Base-by-base conservation (phyloP, 2,888 invertebrate genomes). In the Dyspetes luteomarginatus region DNA sequence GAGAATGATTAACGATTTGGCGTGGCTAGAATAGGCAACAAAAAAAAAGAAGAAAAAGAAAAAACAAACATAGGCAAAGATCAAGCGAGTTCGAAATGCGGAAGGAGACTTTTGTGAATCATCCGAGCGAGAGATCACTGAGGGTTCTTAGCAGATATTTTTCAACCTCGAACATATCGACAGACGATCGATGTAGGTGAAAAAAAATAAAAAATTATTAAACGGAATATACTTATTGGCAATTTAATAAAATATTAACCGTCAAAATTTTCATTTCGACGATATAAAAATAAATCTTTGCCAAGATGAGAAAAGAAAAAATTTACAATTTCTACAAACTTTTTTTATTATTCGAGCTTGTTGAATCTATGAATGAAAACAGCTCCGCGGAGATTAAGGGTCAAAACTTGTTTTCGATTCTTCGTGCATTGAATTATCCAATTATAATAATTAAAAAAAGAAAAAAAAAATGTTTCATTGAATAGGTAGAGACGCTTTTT, bases 311-410 rank as follows among this genome's bases (percentile, higher is more conserved):
- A 24, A 24, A 36, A 64, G 28, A 69, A 80, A 67, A 76, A 71
- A 80, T 52, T 60, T 19, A 55, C 26, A 56, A 72, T 81, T 81
- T 73, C 76, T 28, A 60, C 62, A 62, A 68, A 74, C 7, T 28
- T 48, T 9, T 2, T 26, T 60, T 30, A 36, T 7, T 43, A 17
- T 12, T 36, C 36, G 5, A 28, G 56, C 41, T 30, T 17, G 55
- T 56, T 56, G 62, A 76, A 77, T 81, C 67, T 64, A 76, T 81
- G 72, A 81, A 73, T 81, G 76, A 76, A 52, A 55, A 30, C 24
- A n/a, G 24, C 43, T 30, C 28, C 3, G 30, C 43, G 43, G 17
- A 12, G 24, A 60, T 52, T 65, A 43, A 24, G 26, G 43, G 28
- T 41, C 52, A 43, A 15, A 3, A 12, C 56, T 24, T n/a, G n/a